Evolutionary conservation across 2,888 invertebrate genomes (phyloP), one percentile per base, ranked within the genome.

Genomic region (Hypena proboscidalis): DNA sequence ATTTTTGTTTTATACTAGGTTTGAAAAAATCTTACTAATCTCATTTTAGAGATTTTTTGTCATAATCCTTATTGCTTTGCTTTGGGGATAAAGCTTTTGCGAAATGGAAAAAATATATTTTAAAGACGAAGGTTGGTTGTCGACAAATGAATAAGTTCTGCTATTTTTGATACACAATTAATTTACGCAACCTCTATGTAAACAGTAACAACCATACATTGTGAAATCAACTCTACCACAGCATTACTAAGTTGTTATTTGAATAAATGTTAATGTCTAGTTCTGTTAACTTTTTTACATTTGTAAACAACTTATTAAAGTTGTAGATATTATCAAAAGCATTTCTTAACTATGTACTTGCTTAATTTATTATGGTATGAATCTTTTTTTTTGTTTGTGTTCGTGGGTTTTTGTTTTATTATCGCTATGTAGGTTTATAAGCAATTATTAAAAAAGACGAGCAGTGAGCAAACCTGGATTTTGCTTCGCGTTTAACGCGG

Each of bases 301-400:
- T 23, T 10, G 6, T n/a, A 3, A 4, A n/a, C 6, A 39, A 41
- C 23, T 14, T 20, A 27, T 27, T 42, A 33, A 34, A 42, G 19
- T 48, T 41, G 32, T 37, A 52, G 41, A 59, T 65, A 15, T 39
- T 45, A 58, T 62, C 44, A 48, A 42, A n/a, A 41, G n/a, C 10
- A 41, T 63, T 72, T 54, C 67, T 58, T 53, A 58, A 67, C 60
- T 45, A 40, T 38, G 44, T 39, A 42, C 38, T 53, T 47, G 25
- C 46, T 49, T 49, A 34, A 62, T 58, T 54, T 63, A 65, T 53
- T 42, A 37, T 15, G 40, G 40, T 32, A 57, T 67, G 59, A 68
- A 61, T 60, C 38, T 47, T 52, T 47, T 25, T 52, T 42, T 50
- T 51, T 40, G 41, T 40, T 42, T 14, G 39, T 39, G 44, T 31